Conservation (phyloP, 2,113 vertebrate genomes). For the Hydrochoerus hydrochaeris region DNA sequence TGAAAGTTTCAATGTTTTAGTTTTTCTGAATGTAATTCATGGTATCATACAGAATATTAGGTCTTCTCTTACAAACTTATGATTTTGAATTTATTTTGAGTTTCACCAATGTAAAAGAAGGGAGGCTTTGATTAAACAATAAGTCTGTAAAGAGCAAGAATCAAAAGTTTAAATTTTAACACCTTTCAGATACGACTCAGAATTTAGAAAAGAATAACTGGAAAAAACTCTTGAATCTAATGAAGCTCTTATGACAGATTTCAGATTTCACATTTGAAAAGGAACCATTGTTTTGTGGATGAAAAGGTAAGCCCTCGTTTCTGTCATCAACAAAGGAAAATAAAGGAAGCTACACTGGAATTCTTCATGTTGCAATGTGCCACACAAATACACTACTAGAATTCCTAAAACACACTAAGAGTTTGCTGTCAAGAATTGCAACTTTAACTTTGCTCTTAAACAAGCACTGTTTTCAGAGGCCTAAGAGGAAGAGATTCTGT, state of each 20-base stretch:
- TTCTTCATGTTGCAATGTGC: background rate
- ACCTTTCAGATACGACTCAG: background rate
- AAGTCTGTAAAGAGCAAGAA: background rate
- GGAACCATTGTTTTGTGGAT: background rate
- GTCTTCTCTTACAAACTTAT: background rate
- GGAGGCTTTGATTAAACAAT: background rate
- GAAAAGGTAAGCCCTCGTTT: background rate
- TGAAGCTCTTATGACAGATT: background rate
- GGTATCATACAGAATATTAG: background rate
- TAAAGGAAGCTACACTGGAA: background rate
- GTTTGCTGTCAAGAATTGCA: background rate
- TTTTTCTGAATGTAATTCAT: background rate
- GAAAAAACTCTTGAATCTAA: slow-evolving; percentile 6
- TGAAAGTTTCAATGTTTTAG: slow-evolving; percentile 33
- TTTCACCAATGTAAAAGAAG: background rate
- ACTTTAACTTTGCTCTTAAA: background rate
- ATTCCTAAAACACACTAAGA: background rate
- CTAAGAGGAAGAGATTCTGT: background rate
- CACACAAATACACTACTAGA: background rate
- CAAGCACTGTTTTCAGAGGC: background rate
- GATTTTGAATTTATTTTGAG: background rate
- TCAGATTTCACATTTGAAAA: slow-evolving; percentile 13
- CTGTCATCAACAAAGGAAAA: background rate
- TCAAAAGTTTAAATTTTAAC: background rate
- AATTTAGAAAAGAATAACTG: background rate